Conservation (phyloP, 2,888 invertebrate species). For the Eurois occulta region DNA sequence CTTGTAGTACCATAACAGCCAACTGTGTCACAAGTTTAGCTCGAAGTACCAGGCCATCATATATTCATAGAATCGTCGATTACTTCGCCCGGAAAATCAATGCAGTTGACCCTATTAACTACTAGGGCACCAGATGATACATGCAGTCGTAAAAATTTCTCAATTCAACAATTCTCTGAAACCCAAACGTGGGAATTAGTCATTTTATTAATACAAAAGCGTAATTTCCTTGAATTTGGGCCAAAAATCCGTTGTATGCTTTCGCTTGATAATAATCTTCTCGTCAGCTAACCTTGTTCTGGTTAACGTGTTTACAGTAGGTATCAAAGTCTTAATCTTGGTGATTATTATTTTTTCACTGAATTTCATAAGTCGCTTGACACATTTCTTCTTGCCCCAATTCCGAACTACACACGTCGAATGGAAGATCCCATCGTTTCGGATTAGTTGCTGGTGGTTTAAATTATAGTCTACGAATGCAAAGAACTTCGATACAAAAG, state of each 20-base stretch:
- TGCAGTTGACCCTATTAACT: conserved; percentile 43
- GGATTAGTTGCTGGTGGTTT: background rate
- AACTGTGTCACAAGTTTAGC: conserved; percentile 31
- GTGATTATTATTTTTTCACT: conserved; percentile 43
- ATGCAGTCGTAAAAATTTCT: conserved; percentile 14
- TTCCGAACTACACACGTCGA: conserved; percentile 3
- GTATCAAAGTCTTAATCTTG: conserved; percentile 44
- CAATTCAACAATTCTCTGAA: conserved; percentile 36
- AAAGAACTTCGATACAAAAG: background rate
- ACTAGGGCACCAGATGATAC: conserved; percentile 19
- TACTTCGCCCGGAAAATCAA: conserved; percentile 40
- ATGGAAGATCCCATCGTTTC: background rate
- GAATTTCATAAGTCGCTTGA: conserved; percentile 37
- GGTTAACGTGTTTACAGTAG: conserved; percentile 35
- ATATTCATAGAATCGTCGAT: conserved; percentile 49
- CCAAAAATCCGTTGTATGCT: conserved; percentile 53
- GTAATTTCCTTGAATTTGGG: conserved; percentile 58
- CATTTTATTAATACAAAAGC: conserved; percentile 36
- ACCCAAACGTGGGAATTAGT: conserved; percentile 56
- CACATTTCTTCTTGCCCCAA: conserved; percentile 31
- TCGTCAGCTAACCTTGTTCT: conserved; percentile 58
- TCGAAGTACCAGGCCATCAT: conserved; percentile 10
- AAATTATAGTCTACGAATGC: background rate
- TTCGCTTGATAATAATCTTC: conserved; percentile 60
- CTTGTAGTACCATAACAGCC: background rate